Percentiles rank a stretch among this genome's conserved stretches.
phyloP scores from a whole-genome alignment of 2,113 vertebrate genomes.

The Microcebus jonahi region DNA sequence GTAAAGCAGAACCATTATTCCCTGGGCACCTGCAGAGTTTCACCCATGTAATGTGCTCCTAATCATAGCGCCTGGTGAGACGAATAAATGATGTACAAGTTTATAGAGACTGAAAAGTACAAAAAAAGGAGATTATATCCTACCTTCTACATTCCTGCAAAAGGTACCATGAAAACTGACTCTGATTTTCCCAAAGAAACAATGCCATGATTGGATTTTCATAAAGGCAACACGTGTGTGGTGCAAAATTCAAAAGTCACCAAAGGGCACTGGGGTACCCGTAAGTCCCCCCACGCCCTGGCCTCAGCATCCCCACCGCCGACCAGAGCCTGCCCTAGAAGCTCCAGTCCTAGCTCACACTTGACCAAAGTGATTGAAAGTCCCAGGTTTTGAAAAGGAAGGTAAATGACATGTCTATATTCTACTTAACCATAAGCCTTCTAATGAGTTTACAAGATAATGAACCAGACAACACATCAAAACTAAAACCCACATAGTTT shows the following conservation, averaged over 20 bases:
- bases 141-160: not conserved
- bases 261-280: accelerated
- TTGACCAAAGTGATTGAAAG: not conserved
- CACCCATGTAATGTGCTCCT: accelerated
- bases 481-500: not conserved
- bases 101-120: not conserved
- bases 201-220: not conserved
- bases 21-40: not conserved
- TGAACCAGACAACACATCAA: not conserved
- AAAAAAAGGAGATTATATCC: not conserved
- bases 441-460: not conserved
- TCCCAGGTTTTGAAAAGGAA: not conserved
- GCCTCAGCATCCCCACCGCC: not conserved
- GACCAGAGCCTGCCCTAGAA: not conserved
- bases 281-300: accelerated
- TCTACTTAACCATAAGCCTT: not conserved
- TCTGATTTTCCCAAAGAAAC: not conserved
- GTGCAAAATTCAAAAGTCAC: too few species aligned
- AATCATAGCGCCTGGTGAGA: not conserved
- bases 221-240: not conserved
- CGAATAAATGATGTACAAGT: not conserved
- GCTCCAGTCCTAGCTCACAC: not conserved
- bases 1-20: not conserved
- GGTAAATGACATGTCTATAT: not conserved
- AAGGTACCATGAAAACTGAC: not conserved